Evolutionary conservation across 64 coral and sea anemone species (phyloP), one percentile per base, ranked within the genome.

Genomic region (Astreopora myriophthalma): DNA sequence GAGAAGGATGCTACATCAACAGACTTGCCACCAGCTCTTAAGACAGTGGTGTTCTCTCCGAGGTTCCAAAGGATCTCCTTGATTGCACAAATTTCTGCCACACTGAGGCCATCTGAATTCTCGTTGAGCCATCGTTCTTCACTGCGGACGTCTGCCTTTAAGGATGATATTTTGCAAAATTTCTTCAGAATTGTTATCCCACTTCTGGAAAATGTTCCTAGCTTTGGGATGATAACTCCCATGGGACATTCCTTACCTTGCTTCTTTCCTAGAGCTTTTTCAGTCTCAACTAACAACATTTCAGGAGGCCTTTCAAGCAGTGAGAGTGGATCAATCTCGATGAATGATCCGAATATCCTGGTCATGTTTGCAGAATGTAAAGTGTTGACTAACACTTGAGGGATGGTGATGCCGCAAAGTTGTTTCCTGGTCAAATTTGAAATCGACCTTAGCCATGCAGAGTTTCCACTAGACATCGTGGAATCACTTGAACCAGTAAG

Each of bases 1-100:
- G 79, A 79, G 70, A 92, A 92, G 37, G 90, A 91, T 73, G 61
- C 1, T 0, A 91, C 67, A 84, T 91, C 86, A 62, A 88, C 48
- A 1, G 70, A 75, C 86, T 88, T 88, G 29, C 12, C 11, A 74
- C 85, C 85, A 88, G 69, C 42, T 49, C 48, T 51, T 40, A 88
- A n/a, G 5, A 88, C 23, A 11, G 85, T 34, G 3, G 24, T 69
- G 7, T 25, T 37, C 27, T 8, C 2, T 1, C 51, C 58, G 11
- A 9, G 48, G 17, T 73, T 25, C 85, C 85, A 87, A 38, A 73
- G 30, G 8, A 87, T 48, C 17, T 73, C 66, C 44, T 87, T 72
- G 2, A 87, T 87, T 13, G 31, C 37, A 8, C 12, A 40, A 49
- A 72, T 87, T 73, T 73, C 42, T 17, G 38, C 9, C 25, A 20